These are phyloP conservation scores for Coendou prehensilis DNA, from an alignment of 2,797 vertebrate species.

Conservation along the genomic window DNA sequence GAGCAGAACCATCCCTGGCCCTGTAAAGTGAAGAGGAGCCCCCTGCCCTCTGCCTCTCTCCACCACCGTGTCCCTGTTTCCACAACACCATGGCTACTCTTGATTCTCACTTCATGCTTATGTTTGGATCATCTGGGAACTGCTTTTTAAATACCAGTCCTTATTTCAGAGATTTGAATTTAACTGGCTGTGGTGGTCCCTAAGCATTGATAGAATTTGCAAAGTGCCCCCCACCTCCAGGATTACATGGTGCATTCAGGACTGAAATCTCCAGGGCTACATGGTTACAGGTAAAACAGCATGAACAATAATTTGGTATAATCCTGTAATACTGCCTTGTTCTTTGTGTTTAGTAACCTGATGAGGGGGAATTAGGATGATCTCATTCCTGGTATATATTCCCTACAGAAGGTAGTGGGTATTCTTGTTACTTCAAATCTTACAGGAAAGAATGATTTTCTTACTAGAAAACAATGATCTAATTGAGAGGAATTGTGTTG, in stretches of 20 bases:
- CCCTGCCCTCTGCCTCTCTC: background rate
- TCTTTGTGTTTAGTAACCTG: constrained; percentile 41
- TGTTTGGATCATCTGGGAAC: background rate
- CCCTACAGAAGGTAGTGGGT: background rate
- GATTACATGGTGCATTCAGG: background rate
- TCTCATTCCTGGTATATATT: constrained; percentile 2
- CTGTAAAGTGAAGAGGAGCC: background rate
- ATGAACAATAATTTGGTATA: constrained; percentile 39
- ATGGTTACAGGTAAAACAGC: background rate
- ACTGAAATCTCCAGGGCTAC: background rate
- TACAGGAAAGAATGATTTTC: constrained; percentile 56
- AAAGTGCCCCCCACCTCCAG: background rate
- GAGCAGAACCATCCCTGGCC: background rate
- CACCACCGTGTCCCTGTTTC: background rate
- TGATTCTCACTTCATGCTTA: background rate
- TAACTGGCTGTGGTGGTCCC: background rate
- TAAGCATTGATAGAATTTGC: constrained; percentile 25
- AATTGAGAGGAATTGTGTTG: background rate
- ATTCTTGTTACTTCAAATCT: constrained; percentile 50
- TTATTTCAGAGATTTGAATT: constrained; percentile 2
- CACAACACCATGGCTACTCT: background rate
- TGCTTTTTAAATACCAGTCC: background rate
- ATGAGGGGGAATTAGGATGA: background rate
- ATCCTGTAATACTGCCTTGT: background rate
- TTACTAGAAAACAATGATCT: constrained; percentile 20